These are phyloP conservation scores for Trachemys scripta DNA, from an alignment of 2,113 vertebrate genomes.

Conservation along the genomic window DNA sequence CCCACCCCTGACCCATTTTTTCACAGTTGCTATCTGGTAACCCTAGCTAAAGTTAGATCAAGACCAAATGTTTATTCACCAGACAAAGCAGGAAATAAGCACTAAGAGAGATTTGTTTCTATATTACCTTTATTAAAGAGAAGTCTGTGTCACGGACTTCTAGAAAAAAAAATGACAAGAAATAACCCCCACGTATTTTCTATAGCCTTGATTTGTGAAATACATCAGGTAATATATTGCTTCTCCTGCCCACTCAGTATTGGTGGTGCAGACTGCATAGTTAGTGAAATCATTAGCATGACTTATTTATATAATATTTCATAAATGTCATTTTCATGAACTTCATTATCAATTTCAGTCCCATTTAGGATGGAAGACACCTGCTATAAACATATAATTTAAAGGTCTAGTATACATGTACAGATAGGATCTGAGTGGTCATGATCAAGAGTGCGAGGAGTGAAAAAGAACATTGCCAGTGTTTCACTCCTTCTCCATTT, in stretches of 20 bases:
- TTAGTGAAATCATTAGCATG: background rate
- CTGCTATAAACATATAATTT: background rate
- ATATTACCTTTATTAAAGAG: background rate
- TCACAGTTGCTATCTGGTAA: too few relatives aligned
- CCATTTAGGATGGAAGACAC: background rate
- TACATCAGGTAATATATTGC: background rate
- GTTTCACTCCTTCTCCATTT: too few relatives aligned
- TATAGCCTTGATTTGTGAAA: background rate
- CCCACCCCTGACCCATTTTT: too few relatives aligned
- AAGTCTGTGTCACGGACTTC: background rate
- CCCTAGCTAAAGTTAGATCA: background rate
- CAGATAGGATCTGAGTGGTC: too few relatives aligned
- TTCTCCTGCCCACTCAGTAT: background rate
- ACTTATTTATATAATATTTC: background rate
- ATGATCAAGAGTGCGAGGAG: too few relatives aligned
- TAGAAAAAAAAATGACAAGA: background rate
- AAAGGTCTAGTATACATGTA: too few relatives aligned
- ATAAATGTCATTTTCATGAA: background rate
- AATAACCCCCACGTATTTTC: background rate
- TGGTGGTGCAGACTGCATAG: background rate
- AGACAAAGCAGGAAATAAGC: too few relatives aligned
- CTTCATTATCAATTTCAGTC: too few relatives aligned
- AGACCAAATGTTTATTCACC: background rate
- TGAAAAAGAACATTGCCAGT: too few relatives aligned
- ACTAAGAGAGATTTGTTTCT: too few relatives aligned